phyloP scores from a whole-genome alignment of 2,888 invertebrate genomes.

The Caenorhabditis wallacei region DNA sequence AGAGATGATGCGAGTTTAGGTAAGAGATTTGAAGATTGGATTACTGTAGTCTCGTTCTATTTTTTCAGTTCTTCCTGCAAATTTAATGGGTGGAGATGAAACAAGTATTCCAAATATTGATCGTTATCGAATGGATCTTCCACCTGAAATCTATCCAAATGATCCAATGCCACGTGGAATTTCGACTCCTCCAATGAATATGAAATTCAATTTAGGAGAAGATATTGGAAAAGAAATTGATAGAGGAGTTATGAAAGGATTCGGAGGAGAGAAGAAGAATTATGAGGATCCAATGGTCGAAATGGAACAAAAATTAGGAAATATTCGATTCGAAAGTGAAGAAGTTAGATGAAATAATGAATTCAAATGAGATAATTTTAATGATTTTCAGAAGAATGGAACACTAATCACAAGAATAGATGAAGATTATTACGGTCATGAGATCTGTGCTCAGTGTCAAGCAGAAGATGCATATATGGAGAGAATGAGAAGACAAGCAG shows the following conservation, averaged over 20 bases:
- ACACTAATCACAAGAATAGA: slow-evolving; percentile 6
- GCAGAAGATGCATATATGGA: slow-evolving; percentile 72
- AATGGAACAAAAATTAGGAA: slow-evolving; percentile 56
- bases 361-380: background rate
- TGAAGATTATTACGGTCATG: slow-evolving; percentile 62
- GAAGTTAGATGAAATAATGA: slow-evolving; percentile 9
- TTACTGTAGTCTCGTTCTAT: background rate
- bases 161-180: slow-evolving; percentile 64
- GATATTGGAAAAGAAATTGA: slow-evolving; percentile 59
- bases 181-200: slow-evolving; percentile 48
- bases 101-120: slow-evolving; percentile 54
- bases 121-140: slow-evolving; percentile 66
- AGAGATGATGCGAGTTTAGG: slow-evolving; percentile 49
- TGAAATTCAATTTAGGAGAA: slow-evolving; percentile 56
- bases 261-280: slow-evolving; percentile 21
- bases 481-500: slow-evolving; percentile 58
- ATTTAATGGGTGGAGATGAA: slow-evolving; percentile 53
- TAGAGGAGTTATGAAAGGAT: slow-evolving; percentile 59
- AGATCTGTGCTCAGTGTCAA: slow-evolving; percentile 74
- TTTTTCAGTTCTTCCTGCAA: slow-evolving; percentile 50
- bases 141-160: slow-evolving; percentile 60
- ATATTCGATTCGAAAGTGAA: slow-evolving; percentile 60
- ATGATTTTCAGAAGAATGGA: slow-evolving; percentile 21
- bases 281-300: slow-evolving; percentile 50
- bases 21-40: background rate